A percentile compares a stretch with the other conserved stretches of the same genome.
Conservation (phyloP, 2,888 invertebrate genomes). For the Cyclophora punctaria region DNA sequence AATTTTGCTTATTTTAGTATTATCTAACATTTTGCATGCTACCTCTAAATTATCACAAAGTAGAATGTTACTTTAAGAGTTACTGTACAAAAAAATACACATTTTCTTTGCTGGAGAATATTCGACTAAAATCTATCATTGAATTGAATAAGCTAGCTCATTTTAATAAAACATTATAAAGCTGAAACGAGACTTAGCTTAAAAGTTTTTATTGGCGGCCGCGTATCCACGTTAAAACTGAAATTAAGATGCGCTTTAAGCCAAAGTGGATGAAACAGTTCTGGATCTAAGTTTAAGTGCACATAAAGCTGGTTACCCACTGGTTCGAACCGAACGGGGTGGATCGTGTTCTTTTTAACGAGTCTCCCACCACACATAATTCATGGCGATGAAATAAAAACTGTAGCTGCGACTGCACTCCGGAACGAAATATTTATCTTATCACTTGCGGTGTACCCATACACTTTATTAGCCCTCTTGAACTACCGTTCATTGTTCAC, state of each 20-base stretch:
- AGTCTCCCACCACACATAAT: slow-evolving; percentile 52
- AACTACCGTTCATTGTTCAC: neutral
- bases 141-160: too few species aligned
- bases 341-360: slow-evolving; percentile 65
- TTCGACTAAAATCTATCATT: too few species aligned
- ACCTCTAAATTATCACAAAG: too few species aligned
- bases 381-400: slow-evolving; percentile 55
- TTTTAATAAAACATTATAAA: too few species aligned
- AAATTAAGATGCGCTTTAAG: slow-evolving; percentile 65
- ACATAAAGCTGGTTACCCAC: slow-evolving; percentile 60
- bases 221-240: slow-evolving; percentile 31
- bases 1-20: slow-evolving; percentile 9
- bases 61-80: too few species aligned
- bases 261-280: slow-evolving; percentile 57
- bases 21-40: neutral
- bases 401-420: slow-evolving; percentile 34
- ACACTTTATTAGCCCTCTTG: slow-evolving; percentile 10
- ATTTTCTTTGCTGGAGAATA: too few species aligned
- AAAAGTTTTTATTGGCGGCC: too few species aligned
- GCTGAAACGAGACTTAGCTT: too few species aligned
- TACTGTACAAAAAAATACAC: too few species aligned
- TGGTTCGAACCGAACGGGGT: slow-evolving; percentile 46
- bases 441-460: slow-evolving; percentile 13
- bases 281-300: slow-evolving; percentile 60
- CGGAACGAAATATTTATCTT: slow-evolving; percentile 27